Evolutionary conservation across 2,888 invertebrate species (phyloP), one percentile per base, ranked within the genome.

Genomic region (Polydrusus cervinus): DNA sequence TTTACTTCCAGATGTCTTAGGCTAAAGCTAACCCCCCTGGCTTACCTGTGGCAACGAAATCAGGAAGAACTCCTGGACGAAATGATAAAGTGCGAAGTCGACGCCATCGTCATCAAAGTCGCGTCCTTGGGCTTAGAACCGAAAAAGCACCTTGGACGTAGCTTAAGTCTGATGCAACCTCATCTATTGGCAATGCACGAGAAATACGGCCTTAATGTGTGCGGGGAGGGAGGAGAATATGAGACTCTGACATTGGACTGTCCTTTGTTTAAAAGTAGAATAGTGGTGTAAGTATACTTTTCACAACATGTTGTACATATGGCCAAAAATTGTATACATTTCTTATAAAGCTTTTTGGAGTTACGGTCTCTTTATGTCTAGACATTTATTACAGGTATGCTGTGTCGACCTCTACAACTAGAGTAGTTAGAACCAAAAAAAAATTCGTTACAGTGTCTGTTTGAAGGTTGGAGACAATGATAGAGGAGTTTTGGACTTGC

Each of bases 201-300:
- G 85, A 96, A 97, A 88, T 99, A 96, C 88, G 97, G 97, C 67
- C 89, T 97, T 78, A 97, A 97, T 89, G 93, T 98, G 51, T 98
- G 98, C 88, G 99, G 99, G 18, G 99, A 99, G 89, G 99, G 99
- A 60, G 99, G 99, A 67, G 99, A 99, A 88, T 99, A 98, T 86
- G 99, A 99, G 89, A 97, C 98, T 38, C 95, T 99, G 86, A 98
- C 98, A 8, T 89, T 98, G 77, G 98, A 99, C 89, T 99, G 99
- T 88, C 98, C 99, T 7, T 89, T 99, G 77, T 99, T 98, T 89
- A 93, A 92, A 85, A 96, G 96, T 87, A 92, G 92, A 85, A 93
- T 98, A 87, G 91, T 95, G 80, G 91, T 98, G 97, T 97, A 89
- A 93, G 95, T 93, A 83, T 47, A 34, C 34, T 34, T 25, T n/a